Evolutionary conservation across 2,113 vertebrate species (phyloP).

Genomic region (Phoxinus phoxinus): DNA sequence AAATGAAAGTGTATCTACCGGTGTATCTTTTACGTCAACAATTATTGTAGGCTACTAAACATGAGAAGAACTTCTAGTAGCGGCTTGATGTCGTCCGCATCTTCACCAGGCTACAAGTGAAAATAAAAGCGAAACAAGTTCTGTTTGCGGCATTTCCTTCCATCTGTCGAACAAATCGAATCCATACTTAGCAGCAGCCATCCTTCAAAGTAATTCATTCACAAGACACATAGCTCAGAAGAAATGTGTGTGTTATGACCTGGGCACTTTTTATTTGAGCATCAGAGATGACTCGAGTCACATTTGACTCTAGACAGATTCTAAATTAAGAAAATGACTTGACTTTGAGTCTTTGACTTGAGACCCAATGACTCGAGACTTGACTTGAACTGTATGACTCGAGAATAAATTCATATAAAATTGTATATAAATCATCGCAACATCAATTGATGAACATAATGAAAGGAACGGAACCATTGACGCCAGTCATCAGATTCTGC

Average conservation of each 20-base stretch:
- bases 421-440: no score
- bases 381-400: no score
- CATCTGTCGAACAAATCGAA: background rate
- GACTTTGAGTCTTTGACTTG: no score
- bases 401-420: no score
- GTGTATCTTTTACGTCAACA: background rate
- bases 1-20: background rate
- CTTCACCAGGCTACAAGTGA: background rate
- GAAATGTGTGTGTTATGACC: background rate
- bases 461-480: no score
- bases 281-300: no score
- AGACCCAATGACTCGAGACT: no score
- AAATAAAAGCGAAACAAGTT: conserved; percentile 2
- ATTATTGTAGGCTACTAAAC: background rate
- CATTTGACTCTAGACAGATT: no score
- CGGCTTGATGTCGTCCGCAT: background rate
- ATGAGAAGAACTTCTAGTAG: background rate
- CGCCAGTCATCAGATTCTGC: no score
- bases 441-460: no score
- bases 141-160: background rate
- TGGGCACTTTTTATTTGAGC: no score
- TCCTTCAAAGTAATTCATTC: background rate
- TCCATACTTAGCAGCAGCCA: background rate
- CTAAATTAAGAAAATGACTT: no score
- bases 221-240: background rate